Evolutionary conservation across 2,888 invertebrate genomes (phyloP).

Genomic region (Megaustenia siamemsis): DNA sequence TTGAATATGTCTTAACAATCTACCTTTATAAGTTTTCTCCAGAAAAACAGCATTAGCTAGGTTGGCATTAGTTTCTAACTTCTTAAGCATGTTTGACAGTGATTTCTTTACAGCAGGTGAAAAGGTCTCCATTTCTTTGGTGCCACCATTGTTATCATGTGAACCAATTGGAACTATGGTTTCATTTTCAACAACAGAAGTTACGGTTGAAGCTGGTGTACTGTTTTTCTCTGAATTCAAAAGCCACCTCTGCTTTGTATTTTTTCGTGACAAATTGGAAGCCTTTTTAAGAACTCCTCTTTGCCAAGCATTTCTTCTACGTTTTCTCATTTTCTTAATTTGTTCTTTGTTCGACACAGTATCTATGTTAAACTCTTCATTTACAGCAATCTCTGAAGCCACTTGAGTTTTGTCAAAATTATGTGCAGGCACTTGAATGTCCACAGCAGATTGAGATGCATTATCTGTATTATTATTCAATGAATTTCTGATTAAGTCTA

Average conservation of each 20-base stretch:
- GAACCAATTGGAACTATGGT: not conserved
- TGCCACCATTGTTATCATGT: not conserved
- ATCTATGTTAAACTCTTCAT: not conserved
- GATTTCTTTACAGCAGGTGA: constrained; percentile 4
- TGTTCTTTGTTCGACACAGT: not conserved
- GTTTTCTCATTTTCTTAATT: constrained; percentile 28
- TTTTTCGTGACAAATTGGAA: not conserved
- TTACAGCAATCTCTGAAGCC: not conserved
- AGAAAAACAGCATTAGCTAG: constrained; percentile 34
- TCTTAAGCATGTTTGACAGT: constrained; percentile 39
- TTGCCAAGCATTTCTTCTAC: constrained; percentile 48
- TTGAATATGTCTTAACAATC: constrained; percentile 16
- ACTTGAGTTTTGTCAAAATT: not conserved
- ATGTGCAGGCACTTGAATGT: not conserved
- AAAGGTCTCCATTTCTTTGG: not conserved
- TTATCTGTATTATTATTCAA: not conserved
- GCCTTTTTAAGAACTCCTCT: constrained; percentile 42
- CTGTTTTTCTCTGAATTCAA: not conserved
- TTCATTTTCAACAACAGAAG: not conserved
- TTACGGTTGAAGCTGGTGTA: not conserved
- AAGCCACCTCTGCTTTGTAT: not conserved
- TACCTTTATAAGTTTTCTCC: constrained; percentile 2
- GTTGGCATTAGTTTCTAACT: constrained; percentile 49
- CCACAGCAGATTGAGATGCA: not conserved
- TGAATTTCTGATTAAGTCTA: not conserved